Percentiles rank a stretch among this genome's conserved stretches.
Conservation (phyloP, 2,888 invertebrate species). For the Ormyrus pomaceus region DNA sequence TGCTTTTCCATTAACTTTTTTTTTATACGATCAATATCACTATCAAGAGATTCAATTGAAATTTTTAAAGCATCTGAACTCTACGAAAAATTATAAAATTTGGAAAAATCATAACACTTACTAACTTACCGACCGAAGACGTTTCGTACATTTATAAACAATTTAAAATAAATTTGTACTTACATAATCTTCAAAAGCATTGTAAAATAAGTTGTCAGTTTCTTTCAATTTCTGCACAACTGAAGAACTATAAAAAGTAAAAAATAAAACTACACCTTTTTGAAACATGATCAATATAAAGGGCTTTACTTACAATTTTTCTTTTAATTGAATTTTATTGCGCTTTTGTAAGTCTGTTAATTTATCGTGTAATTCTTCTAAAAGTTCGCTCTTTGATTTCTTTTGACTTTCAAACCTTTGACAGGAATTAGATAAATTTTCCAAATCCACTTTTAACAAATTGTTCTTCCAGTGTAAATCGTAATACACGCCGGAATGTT, state of each 20-base stretch:
- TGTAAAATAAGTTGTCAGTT: slow-evolving; percentile 31
- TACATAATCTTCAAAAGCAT: slow-evolving; percentile 48
- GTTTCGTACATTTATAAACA: too few species aligned
- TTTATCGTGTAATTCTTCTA: slow-evolving; percentile 48
- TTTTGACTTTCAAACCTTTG: slow-evolving; percentile 41
- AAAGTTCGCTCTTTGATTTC: slow-evolving; percentile 41
- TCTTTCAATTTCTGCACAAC: slow-evolving; percentile 25
- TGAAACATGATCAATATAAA: not conserved
- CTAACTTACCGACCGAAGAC: too few species aligned
- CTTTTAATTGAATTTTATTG: slow-evolving; percentile 10
- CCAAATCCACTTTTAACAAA: slow-evolving; percentile 46
- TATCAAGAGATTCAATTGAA: slow-evolving; percentile 15
- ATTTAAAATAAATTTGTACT: slow-evolving; percentile 1
- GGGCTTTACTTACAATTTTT: slow-evolving; percentile 37
- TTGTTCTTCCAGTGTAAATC: slow-evolving; percentile 42
- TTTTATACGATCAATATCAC: not conserved
- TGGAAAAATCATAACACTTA: too few species aligned
- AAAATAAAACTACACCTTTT: not conserved
- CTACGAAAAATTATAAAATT: slow-evolving; percentile 28
- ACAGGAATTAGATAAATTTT: slow-evolving; percentile 51
- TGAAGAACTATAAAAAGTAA: slow-evolving; percentile 25
- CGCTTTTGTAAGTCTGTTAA: slow-evolving; percentile 21
- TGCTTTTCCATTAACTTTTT: not conserved
- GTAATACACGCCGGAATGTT: slow-evolving; percentile 43
- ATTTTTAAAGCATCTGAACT: slow-evolving; percentile 26